These are phyloP conservation scores for Sparidentex hasta DNA, from an alignment of 2,797 vertebrate species.

Conservation along the genomic window DNA sequence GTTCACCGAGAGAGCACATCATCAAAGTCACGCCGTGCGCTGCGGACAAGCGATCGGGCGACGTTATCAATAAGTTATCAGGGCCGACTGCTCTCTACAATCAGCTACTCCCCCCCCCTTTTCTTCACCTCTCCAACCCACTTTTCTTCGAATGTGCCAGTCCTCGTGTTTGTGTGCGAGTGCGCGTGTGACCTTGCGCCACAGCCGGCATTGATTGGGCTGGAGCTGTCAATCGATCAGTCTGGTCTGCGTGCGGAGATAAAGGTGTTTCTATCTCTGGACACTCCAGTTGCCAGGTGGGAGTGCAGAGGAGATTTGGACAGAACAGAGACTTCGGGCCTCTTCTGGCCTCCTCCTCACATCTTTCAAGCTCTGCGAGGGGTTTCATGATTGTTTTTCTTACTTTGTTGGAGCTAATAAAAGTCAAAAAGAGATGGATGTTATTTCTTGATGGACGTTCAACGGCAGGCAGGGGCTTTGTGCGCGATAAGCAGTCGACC, in stretches of 20 bases:
- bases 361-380: not conserved
- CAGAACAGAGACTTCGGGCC: not conserved
- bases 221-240: constrained; percentile 83
- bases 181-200: constrained; percentile 78
- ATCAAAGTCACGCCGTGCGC: constrained; percentile 28
- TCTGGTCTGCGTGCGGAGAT: constrained; percentile 81
- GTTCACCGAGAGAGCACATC: constrained; percentile 48
- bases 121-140: constrained; percentile 29
- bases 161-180: constrained; percentile 5
- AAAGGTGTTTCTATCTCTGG: constrained; percentile 77
- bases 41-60: constrained; percentile 31
- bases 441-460: not conserved
- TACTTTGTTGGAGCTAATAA: not conserved
- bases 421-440: not conserved
- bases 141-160: constrained; percentile 15
- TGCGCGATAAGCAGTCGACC: not conserved
- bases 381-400: not conserved
- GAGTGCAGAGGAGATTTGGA: constrained; percentile 20
- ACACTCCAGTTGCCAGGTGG: constrained; percentile 55
- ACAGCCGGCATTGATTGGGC: constrained; percentile 76
- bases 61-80: constrained; percentile 61
- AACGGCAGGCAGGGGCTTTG: not conserved
- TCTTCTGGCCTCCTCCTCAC: not conserved
- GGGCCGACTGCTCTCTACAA: constrained; percentile 19
- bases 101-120: constrained; percentile 30